Conservation (phyloP, 2,113 vertebrate species). For the Aix galericulata region DNA sequence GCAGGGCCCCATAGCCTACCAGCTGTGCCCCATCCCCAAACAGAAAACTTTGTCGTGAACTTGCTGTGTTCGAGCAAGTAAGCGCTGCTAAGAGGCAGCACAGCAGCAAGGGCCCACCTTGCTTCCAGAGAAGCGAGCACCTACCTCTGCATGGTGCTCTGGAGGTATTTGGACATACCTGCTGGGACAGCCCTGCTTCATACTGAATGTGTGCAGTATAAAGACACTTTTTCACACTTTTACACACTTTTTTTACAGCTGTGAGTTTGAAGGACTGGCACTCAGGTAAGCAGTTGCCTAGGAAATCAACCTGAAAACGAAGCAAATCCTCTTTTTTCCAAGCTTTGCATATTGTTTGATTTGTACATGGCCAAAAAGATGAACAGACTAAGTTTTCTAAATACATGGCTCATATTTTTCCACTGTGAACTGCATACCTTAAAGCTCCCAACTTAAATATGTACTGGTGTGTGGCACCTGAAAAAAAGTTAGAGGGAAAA, state of each 20-base stretch:
- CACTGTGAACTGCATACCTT: background rate
- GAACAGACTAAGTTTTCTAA: background rate
- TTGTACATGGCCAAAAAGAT: background rate
- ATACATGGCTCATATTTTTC: background rate
- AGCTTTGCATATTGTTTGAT: background rate
- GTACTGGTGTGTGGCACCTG: background rate
- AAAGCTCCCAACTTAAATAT: background rate
- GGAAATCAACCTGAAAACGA: background rate
- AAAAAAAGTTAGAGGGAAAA: background rate
- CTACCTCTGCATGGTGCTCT: background rate
- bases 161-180: background rate
- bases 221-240: background rate
- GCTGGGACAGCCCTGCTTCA: background rate
- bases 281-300: background rate
- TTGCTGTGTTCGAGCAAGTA: rapidly evolving
- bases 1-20: background rate
- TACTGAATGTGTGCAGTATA: background rate
- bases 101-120: background rate
- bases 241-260: background rate
- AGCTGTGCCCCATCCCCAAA: background rate
- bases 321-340: background rate
- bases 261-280: background rate
- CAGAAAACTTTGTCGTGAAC: background rate
- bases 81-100: background rate
- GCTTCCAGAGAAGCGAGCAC: background rate